A percentile compares a stretch with the other conserved stretches of the same genome.
Evolutionary conservation across 2,113 vertebrate species (phyloP).

Genomic region (Spea bombifrons): DNA sequence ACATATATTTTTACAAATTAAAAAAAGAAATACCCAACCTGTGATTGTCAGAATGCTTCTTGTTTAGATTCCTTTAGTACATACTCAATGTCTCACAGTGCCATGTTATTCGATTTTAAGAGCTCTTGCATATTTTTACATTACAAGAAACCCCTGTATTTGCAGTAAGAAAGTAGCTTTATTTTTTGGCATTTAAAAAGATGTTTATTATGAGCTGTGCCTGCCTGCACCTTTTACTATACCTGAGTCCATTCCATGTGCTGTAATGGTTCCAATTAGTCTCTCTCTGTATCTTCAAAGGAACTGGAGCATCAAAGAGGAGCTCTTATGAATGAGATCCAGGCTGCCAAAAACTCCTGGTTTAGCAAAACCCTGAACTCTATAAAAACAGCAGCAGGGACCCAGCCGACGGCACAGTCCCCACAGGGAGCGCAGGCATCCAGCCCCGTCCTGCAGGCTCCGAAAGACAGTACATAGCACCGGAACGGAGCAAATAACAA

Average conservation of each 20-base stretch:
- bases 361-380: constrained; percentile 98
- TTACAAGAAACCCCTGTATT: too few species aligned
- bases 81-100: too few species aligned
- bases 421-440: constrained; percentile 57
- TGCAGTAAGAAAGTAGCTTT: too few species aligned
- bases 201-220: too few species aligned
- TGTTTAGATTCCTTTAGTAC: too few species aligned
- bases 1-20: too few species aligned
- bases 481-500: constrained; percentile 45
- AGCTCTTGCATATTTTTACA: too few species aligned
- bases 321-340: constrained; percentile 94
- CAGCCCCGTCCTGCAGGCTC: constrained; percentile 54
- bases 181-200: too few species aligned
- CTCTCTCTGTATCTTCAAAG: constrained; percentile 3
- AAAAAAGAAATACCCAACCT: too few species aligned
- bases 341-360: constrained; percentile 98
- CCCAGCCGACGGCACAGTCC: constrained; percentile 68
- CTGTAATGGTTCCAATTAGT: not conserved
- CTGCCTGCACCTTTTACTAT: not conserved
- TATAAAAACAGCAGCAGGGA: constrained; percentile 88
- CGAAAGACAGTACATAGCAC: constrained; percentile 73
- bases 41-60: too few species aligned
- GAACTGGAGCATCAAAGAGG: constrained; percentile 92
- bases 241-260: not conserved
- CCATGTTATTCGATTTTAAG: too few species aligned